These are phyloP conservation scores for Forficula auricularia DNA, from an alignment of 1,140 invertebrate species.

Conservation along the genomic window DNA sequence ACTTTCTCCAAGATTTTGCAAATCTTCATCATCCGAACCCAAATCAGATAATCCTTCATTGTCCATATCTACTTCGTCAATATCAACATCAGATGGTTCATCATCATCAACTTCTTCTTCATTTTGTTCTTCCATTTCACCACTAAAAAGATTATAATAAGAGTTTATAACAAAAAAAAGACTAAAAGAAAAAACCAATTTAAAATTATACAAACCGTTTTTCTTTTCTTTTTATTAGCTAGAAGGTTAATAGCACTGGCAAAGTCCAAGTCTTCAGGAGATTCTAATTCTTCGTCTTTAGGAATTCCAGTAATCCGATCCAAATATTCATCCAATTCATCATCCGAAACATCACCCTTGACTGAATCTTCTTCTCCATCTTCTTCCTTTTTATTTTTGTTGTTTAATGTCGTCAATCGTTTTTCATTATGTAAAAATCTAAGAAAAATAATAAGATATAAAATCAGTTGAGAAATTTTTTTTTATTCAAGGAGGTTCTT, in stretches of 20 bases:
- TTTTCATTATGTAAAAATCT: neutral
- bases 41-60: conserved; percentile 12
- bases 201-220: conserved; percentile 24
- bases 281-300: too few relatives aligned
- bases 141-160: conserved; percentile 7
- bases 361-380: too few relatives aligned
- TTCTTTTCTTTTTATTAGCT: conserved; percentile 33
- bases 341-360: too few relatives aligned
- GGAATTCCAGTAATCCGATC: too few relatives aligned
- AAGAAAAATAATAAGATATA: neutral
- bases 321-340: too few relatives aligned
- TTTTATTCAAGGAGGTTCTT: too few relatives aligned
- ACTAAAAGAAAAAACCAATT: conserved; percentile 10
- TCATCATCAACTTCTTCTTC: conserved; percentile 21
- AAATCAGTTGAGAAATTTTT: neutral
- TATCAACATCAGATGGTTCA: conserved; percentile 17
- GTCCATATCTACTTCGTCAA: conserved; percentile 10
- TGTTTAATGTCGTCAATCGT: conserved; percentile 6
- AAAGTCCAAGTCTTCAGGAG: too few relatives aligned
- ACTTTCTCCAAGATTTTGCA: conserved; percentile 12
- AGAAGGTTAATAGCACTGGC: too few relatives aligned
- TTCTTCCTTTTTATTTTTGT: too few relatives aligned
- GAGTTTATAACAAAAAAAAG: conserved; percentile 15
- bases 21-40: conserved; percentile 13
- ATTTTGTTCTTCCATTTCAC: neutral